A percentile compares a stretch with the other conserved stretches of the same genome.
These are phyloP conservation scores for Chouioia cunea DNA, from an alignment of 2,888 invertebrate genomes.

Conservation along the genomic window DNA sequence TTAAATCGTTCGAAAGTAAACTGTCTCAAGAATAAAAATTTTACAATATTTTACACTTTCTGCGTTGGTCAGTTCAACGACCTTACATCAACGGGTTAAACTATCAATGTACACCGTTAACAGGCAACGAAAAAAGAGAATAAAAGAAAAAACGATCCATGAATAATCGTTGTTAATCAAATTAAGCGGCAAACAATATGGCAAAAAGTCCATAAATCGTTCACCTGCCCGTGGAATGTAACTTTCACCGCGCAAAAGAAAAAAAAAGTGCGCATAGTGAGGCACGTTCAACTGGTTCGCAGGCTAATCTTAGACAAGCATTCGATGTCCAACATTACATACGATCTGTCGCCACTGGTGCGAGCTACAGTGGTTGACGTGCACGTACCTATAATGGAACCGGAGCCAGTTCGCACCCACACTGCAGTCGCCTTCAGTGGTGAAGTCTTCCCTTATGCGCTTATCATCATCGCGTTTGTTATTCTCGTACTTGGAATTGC, in stretches of 20 bases:
- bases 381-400: slow-evolving; percentile 72
- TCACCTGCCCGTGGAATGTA: too few species aligned
- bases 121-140: slow-evolving; percentile 1
- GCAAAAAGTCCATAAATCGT: too few species aligned
- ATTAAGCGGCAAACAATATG: too few species aligned
- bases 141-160: not conserved
- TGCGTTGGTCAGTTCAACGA: too few species aligned
- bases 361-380: slow-evolving; percentile 79
- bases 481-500: slow-evolving; percentile 88
- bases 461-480: slow-evolving; percentile 90
- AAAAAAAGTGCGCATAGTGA: not conserved
- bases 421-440: slow-evolving; percentile 73
- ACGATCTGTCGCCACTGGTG: slow-evolving; percentile 77
- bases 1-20: too few species aligned
- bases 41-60: too few species aligned
- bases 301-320: slow-evolving; percentile 75
- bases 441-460: slow-evolving; percentile 88
- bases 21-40: too few species aligned
- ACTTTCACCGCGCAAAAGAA: not conserved
- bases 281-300: slow-evolving; percentile 48
- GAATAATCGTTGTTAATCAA: not conserved
- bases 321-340: slow-evolving; percentile 77
- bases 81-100: too few species aligned
- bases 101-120: too few species aligned
- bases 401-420: slow-evolving; percentile 70